Evolutionary conservation across 2,113 vertebrate species (phyloP).

Genomic region (Notiomystis cincta): DNA sequence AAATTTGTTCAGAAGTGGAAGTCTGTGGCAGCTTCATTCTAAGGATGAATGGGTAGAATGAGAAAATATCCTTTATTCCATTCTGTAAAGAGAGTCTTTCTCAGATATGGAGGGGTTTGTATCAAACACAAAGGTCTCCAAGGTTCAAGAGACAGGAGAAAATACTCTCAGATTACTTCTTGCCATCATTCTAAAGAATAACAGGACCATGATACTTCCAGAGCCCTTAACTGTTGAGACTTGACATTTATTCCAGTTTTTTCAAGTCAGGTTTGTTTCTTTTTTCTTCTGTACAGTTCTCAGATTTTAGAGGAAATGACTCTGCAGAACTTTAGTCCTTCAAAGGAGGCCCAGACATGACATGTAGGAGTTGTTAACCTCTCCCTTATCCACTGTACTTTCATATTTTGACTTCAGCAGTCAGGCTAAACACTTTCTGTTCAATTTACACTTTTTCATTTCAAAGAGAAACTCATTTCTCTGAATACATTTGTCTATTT

Average conservation of each 20-base stretch:
- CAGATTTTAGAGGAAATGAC: neutral
- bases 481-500: neutral
- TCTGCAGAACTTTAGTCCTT: neutral
- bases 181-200: neutral
- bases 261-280: neutral
- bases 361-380: neutral
- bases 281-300: neutral
- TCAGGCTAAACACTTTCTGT: neutral
- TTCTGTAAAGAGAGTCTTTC: neutral
- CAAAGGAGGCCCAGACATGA: neutral
- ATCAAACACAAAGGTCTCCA: neutral
- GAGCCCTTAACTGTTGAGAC: neutral
- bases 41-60: neutral
- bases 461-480: neutral
- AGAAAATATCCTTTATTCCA: neutral
- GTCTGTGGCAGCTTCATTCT: neutral
- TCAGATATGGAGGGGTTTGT: neutral
- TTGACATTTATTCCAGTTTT: neutral
- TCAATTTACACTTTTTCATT: neutral
- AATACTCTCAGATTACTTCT: neutral
- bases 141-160: neutral
- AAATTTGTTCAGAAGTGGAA: neutral
- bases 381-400: neutral
- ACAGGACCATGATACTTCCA: neutral
- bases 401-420: neutral